These are phyloP conservation scores for Cichladusa arquata DNA, from an alignment of 2,113 vertebrate genomes.

Conservation along the genomic window DNA sequence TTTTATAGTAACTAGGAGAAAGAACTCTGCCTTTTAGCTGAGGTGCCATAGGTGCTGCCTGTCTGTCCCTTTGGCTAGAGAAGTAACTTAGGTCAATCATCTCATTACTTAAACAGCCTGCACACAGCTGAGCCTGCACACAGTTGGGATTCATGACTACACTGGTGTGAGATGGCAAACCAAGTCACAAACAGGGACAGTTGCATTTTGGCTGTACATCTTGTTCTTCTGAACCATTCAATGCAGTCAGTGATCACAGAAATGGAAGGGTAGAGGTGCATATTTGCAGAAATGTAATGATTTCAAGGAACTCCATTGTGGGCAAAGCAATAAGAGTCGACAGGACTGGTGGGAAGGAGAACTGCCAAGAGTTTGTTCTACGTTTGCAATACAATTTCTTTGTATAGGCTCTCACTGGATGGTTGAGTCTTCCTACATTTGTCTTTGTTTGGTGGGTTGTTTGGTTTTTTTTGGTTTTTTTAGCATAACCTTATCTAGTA, in stretches of 20 bases:
- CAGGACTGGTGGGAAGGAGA: background rate
- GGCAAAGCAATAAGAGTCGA: background rate
- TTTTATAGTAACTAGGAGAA: background rate
- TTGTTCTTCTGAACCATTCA: background rate
- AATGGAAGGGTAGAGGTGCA: background rate
- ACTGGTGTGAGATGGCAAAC: background rate
- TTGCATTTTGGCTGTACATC: background rate
- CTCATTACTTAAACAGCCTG: background rate
- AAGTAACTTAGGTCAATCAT: background rate
- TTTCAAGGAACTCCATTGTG: background rate
- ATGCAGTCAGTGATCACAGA: background rate
- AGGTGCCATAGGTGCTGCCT: background rate
- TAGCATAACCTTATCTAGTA: background rate
- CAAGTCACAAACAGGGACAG: background rate
- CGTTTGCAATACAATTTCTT: fast-evolving
- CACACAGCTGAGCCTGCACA: fast-evolving
- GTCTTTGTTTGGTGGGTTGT: background rate
- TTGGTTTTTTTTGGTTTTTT: background rate
- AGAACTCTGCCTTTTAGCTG: background rate
- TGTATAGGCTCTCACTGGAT: background rate
- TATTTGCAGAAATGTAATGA: background rate
- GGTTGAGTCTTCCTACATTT: background rate
- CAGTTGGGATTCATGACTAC: background rate
- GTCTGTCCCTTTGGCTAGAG: background rate
- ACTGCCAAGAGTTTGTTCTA: background rate